Evolutionary conservation across 2,113 vertebrate genomes (phyloP).

Genomic region (Calidris pugnax): DNA sequence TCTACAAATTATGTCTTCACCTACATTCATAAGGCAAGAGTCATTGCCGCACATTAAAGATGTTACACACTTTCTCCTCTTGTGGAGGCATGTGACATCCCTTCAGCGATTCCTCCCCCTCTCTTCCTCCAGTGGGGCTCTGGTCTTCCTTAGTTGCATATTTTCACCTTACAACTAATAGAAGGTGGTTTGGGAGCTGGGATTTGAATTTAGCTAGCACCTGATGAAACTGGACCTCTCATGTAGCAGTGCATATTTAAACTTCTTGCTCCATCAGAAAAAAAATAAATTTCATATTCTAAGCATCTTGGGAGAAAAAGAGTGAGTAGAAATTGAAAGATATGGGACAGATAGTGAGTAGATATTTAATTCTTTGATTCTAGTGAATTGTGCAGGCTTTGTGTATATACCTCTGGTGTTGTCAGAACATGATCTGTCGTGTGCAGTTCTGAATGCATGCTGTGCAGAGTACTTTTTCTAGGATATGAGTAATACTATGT

Average conservation of each 20-base stretch:
- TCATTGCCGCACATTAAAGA: constrained; percentile 68
- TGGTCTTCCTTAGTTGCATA: background rate
- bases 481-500: background rate
- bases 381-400: background rate
- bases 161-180: background rate
- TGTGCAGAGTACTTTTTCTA: background rate
- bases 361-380: background rate
- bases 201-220: background rate
- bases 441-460: background rate
- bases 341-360: background rate
- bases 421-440: fast-evolving
- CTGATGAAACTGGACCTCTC: background rate
- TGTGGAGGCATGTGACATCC: constrained; percentile 14
- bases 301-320: background rate
- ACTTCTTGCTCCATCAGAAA: background rate
- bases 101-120: background rate
- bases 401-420: background rate
- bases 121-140: background rate
- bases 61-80: constrained; percentile 39
- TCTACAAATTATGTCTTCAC: constrained; percentile 83
- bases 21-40: constrained; percentile 77
- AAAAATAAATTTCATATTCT: background rate
- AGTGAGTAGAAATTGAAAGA: background rate
- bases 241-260: background rate
- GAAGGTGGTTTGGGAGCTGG: background rate